Conservation (phyloP, 2,888 invertebrate species). For the Listrodromus nycthemerus region DNA sequence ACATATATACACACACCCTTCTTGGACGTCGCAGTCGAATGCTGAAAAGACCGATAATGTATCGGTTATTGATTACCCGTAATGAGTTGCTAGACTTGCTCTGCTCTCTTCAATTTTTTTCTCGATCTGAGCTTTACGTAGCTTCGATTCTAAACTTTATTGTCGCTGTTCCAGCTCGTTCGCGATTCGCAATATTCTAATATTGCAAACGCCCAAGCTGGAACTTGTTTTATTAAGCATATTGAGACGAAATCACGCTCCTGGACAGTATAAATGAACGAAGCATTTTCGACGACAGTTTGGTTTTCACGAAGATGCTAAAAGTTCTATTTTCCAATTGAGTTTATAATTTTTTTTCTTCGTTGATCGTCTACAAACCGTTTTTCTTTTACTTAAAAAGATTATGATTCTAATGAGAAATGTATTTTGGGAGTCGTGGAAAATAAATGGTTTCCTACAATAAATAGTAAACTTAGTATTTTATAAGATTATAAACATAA, state of each 20-base stretch:
- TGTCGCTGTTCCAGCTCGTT: neutral
- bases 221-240: neutral
- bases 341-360: neutral
- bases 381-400: neutral
- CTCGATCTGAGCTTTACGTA: neutral
- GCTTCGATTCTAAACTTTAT: slow-evolving; percentile 25
- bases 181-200: no score
- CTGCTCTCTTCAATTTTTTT: slow-evolving; percentile 66
- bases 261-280: neutral
- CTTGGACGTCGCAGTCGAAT: slow-evolving; percentile 26
- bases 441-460: no score
- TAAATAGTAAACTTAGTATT: no score
- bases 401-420: neutral
- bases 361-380: neutral
- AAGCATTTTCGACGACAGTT: neutral
- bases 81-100: slow-evolving; percentile 72
- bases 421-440: no score
- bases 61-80: slow-evolving; percentile 82
- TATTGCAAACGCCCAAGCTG: neutral
- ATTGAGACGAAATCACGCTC: neutral
- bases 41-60: slow-evolving; percentile 74
- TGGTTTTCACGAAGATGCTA: neutral
- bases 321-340: neutral
- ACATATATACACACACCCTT: slow-evolving; percentile 25
- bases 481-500: no score